phyloP scores from a whole-genome alignment of 2,888 invertebrate species.

The Pardosa pseudoannulata region DNA sequence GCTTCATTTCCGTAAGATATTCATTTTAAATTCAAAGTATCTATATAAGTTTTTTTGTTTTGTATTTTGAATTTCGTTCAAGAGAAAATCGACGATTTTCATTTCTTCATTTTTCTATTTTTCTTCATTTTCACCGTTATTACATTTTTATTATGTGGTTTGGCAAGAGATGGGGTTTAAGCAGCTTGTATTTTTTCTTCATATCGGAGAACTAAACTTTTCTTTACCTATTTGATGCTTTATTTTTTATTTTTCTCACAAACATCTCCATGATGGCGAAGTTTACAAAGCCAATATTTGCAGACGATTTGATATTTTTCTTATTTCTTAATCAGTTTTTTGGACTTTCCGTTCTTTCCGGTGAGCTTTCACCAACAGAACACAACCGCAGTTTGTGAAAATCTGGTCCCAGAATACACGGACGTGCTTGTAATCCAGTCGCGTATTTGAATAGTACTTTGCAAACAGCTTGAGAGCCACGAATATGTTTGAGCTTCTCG shows the following conservation, averaged over 20 bases:
- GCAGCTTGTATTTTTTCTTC: not conserved
- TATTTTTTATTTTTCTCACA: not conserved
- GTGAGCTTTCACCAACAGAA: no score
- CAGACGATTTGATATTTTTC: no score
- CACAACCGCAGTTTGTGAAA: no score
- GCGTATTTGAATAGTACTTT: not conserved
- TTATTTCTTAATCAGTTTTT: no score
- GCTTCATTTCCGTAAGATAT: no score
- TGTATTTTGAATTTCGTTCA: no score
- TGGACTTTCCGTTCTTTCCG: no score
- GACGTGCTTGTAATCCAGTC: not conserved
- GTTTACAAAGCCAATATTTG: not conserved
- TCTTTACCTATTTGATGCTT: not conserved
- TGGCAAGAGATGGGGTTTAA: constrained; percentile 1
- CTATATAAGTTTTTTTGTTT: no score
- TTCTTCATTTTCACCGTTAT: no score
- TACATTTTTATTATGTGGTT: not conserved
- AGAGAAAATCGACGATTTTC: no score
- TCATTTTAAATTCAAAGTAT: no score
- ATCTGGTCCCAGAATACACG: not conserved
- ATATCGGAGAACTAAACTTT: not conserved
- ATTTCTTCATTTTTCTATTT: no score
- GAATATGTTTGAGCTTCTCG: not conserved
- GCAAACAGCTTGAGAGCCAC: not conserved
- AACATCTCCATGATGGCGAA: not conserved